Evolutionary conservation across 2,113 vertebrate species (phyloP).

Genomic region (Macrotis lagotis): DNA sequence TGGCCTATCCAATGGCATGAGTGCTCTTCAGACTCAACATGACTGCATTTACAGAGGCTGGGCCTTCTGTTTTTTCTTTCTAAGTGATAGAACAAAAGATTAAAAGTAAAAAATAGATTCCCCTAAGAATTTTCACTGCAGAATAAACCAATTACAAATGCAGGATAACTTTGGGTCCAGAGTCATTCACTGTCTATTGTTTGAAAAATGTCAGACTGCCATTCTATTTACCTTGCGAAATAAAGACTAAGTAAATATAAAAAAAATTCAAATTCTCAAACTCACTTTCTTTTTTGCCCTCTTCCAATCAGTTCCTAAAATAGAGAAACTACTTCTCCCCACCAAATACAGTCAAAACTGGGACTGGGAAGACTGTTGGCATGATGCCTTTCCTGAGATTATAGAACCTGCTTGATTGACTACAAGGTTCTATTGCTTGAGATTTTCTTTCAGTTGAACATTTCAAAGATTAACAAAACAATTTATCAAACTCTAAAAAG

Average conservation of each 20-base stretch:
- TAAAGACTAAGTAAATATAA: conserved; percentile 56
- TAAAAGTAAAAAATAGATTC: neutral
- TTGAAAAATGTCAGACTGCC: conserved; percentile 43
- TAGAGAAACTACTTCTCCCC: conserved; percentile 49
- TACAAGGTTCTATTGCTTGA: neutral
- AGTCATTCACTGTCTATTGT: neutral
- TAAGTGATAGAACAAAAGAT: neutral
- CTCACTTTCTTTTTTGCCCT: conserved; percentile 16
- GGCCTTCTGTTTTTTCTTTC: neutral
- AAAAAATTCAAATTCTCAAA: conserved; percentile 55
- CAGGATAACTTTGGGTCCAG: conserved; percentile 9
- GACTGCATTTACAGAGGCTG: neutral
- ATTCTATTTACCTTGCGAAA: conserved; percentile 37
- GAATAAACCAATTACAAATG: conserved; percentile 49
- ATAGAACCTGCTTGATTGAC: conserved; percentile 41
- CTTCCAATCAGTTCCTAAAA: conserved; percentile 52
- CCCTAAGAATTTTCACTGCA: neutral
- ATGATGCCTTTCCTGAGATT: conserved; percentile 42
- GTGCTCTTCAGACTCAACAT: neutral
- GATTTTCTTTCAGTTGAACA: conserved; percentile 35
- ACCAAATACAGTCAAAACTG: conserved; percentile 54
- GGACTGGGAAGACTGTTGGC: conserved; percentile 44
- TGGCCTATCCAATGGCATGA: neutral
- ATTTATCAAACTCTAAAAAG: conserved; percentile 19
- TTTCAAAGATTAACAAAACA: conserved; percentile 33